A percentile compares a stretch with the other conserved stretches of the same genome.
These are phyloP conservation scores for Merops nubicus DNA, from an alignment of 2,113 vertebrate genomes.

Conservation along the genomic window DNA sequence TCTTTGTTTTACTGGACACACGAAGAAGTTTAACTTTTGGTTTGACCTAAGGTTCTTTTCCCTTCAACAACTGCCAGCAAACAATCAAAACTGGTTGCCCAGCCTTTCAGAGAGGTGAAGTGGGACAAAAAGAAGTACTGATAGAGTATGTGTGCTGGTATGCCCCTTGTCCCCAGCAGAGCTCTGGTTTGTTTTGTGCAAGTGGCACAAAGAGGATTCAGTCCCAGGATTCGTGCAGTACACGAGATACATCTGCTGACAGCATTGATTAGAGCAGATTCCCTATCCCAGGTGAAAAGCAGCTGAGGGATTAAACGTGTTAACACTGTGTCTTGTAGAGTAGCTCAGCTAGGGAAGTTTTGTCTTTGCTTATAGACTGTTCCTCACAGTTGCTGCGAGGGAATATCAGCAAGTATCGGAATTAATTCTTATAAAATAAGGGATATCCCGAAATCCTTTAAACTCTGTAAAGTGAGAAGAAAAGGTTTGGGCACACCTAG, in stretches of 20 bases:
- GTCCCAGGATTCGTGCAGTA: fast-evolving
- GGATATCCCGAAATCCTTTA: background rate
- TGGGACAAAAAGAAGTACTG: background rate
- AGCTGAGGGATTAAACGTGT: background rate
- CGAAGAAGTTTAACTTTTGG: background rate
- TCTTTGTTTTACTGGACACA: background rate
- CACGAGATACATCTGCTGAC: background rate
- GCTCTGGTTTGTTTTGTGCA: background rate
- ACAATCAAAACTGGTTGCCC: background rate
- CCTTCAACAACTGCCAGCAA: fast-evolving
- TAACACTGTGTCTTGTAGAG: background rate
- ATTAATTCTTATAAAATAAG: background rate
- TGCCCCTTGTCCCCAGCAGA: background rate
- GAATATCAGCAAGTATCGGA: background rate
- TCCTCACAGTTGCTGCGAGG: fast-evolving
- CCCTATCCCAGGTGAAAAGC: background rate
- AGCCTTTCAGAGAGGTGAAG: background rate
- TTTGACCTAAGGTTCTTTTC: background rate
- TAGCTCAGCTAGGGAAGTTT: background rate
- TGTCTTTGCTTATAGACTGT: fast-evolving
- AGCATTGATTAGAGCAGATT: background rate
- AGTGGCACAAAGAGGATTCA: background rate
- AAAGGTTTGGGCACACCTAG: background rate
- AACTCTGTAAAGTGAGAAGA: background rate
- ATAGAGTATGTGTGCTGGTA: fast-evolving